Evolutionary conservation across 2,797 vertebrate genomes (phyloP).

Genomic region (Phalloptychus januarius): DNA sequence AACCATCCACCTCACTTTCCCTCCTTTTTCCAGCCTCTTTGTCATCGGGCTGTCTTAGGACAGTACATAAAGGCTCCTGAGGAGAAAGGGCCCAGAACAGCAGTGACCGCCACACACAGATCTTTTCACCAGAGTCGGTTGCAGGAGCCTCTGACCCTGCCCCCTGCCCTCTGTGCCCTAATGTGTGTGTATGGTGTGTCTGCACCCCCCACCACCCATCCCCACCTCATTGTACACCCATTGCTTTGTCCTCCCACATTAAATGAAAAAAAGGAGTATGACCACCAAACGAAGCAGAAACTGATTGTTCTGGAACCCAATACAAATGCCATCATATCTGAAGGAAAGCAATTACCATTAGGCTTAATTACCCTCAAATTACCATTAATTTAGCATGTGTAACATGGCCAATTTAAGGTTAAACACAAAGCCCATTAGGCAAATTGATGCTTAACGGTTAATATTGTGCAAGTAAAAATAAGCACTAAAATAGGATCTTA

Average conservation of each 20-base stretch:
- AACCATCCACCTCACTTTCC: constrained; percentile 63
- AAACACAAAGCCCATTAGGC: not conserved
- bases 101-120: constrained; percentile 68
- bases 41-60: constrained; percentile 77
- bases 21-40: constrained; percentile 71
- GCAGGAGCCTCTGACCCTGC: constrained; percentile 54
- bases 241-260: constrained; percentile 49
- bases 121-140: constrained; percentile 56
- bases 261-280: constrained; percentile 40
- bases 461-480: not conserved
- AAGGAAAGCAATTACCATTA: constrained; percentile 5
- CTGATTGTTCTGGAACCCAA: constrained; percentile 29
- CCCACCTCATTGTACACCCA: constrained; percentile 39
- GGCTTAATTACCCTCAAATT: constrained; percentile 11
- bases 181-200: constrained; percentile 39
- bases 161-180: constrained; percentile 26
- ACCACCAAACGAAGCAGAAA: constrained; percentile 34
- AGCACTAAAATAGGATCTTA: not conserved
- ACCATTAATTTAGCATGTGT: not conserved
- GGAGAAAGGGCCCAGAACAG: constrained; percentile 67
- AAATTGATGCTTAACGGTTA: not conserved
- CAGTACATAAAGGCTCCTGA: constrained; percentile 73
- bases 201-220: constrained; percentile 30
- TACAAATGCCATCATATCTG: constrained; percentile 6
- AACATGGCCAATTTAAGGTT: not conserved